Base-by-base conservation (phyloP, 1,140 invertebrate genomes). In the Drosophila jambulina region DNA sequence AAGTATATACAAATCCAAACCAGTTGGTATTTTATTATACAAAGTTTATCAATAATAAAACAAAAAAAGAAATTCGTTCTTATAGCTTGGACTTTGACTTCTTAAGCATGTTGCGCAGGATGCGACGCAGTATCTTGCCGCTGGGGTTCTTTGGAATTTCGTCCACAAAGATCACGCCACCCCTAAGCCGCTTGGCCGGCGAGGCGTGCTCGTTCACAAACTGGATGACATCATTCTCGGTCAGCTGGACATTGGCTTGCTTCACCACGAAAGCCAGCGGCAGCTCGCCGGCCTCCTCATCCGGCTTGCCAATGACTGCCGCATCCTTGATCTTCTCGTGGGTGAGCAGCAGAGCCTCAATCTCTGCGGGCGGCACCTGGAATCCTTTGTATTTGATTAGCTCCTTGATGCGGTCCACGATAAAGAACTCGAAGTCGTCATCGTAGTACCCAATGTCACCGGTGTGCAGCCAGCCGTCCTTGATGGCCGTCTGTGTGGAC, bases 361-460 rank as follows among this genome's bases (percentile, higher is more conserved):
- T 93, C 93, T 97, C 96, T 3, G 96, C 96, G 67, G 97, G 97
- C 2, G 96, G 94, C 1, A 98, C 96, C 94, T 97, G 96, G 79
- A 95, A 95, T 45, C 95, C 96, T 93, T 97, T 96, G 82, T 96
- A 96, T 87, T 97, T 97, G 54, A 97, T 97, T 4, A 97, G 92
- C 83, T 97, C 96, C 90, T 97, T 97, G 0, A 97, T 91, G 45
- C 97, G 93, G 84, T 97, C 97, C 2, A 96, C 95, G 75, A 97
- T 95, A 67, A 94, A 96, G 78, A 97, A 95, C 78, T 94, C 95
- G 5, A 95, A 95, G 9, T 96, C 94, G 13, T 94, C 84, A 80
- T 97, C 96, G 75, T 95, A 96, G 87, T 96, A 96, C 1, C 95
- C 97, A 62, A 97, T 94, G 92, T 98, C 96, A n/a, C 97, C 97